These are phyloP conservation scores for Thinocorus orbignyianus DNA, from an alignment of 2,113 vertebrate genomes.

Conservation along the genomic window DNA sequence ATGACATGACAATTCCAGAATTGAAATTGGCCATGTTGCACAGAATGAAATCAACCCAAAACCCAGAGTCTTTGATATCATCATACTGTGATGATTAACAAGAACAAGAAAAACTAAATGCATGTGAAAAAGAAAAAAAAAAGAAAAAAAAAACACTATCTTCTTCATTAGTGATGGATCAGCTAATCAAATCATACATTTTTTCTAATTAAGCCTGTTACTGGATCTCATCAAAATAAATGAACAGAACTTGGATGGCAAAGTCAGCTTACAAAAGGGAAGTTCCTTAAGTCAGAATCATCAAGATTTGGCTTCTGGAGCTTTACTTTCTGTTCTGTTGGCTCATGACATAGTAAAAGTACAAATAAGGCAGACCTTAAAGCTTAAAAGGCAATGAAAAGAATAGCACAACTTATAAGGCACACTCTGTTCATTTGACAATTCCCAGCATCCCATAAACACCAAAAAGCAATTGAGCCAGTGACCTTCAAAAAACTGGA, in stretches of 20 bases:
- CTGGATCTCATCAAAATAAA: slow-evolving; percentile 47
- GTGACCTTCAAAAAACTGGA: slow-evolving; percentile 38
- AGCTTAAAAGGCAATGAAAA: slow-evolving; percentile 26
- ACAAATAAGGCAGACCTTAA: slow-evolving; percentile 52
- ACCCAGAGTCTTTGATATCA: background rate
- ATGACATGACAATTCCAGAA: background rate
- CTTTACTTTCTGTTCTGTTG: slow-evolving; percentile 45
- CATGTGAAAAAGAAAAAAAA: background rate
- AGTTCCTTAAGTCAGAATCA: slow-evolving; percentile 43
- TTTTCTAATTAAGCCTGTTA: slow-evolving; percentile 21
- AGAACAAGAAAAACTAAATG: background rate
- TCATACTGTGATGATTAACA: background rate
- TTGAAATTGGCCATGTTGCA: background rate
- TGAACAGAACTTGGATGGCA: background rate
- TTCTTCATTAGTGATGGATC: background rate
- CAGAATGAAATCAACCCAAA: background rate
- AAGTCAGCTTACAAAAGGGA: slow-evolving; percentile 17
- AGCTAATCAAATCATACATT: background rate
- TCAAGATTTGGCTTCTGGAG: slow-evolving; percentile 44
- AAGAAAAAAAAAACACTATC: background rate
- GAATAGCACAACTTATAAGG: slow-evolving; percentile 47
- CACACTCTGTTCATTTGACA: slow-evolving; percentile 21
- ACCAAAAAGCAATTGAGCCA: background rate
- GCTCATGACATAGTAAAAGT: background rate
- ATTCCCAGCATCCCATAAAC: slow-evolving; percentile 29